Conservation (phyloP, 2,113 vertebrate genomes). For the Cryptoleucopteryx plumbea region DNA sequence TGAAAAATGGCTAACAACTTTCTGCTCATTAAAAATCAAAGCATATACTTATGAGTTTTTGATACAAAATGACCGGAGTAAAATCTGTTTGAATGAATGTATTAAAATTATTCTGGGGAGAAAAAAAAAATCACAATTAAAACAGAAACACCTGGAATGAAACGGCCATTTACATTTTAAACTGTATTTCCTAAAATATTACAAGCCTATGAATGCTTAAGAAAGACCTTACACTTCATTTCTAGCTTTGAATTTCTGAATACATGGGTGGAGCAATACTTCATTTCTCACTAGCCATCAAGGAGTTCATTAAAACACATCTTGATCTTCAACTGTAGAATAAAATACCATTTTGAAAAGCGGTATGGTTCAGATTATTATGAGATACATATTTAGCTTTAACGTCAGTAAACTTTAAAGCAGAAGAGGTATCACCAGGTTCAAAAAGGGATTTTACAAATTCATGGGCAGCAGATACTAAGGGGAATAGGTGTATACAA, state of each 20-base stretch:
- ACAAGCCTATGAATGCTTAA: background rate
- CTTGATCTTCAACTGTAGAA: background rate
- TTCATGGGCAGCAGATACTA: background rate
- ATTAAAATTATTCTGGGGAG: background rate
- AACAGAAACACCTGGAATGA: background rate
- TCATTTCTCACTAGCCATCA: background rate
- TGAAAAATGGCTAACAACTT: constrained; percentile 48
- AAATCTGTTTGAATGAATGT: background rate
- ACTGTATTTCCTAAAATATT: background rate
- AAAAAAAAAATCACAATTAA: background rate
- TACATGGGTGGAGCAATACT: background rate
- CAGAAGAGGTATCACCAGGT: background rate
- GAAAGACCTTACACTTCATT: background rate
- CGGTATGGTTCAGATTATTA: background rate
- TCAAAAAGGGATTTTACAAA: background rate
- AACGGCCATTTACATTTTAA: background rate
- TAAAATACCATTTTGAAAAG: background rate
- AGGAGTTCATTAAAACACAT: background rate
- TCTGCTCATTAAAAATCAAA: constrained; percentile 27
- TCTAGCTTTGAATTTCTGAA: background rate
- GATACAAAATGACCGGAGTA: background rate
- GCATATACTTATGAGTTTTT: background rate
- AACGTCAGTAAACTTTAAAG: background rate
- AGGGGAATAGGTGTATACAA: background rate
- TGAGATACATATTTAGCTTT: background rate